Base-by-base conservation (phyloP, 2,113 vertebrate genomes). In the Polypterus bichir region DNA sequence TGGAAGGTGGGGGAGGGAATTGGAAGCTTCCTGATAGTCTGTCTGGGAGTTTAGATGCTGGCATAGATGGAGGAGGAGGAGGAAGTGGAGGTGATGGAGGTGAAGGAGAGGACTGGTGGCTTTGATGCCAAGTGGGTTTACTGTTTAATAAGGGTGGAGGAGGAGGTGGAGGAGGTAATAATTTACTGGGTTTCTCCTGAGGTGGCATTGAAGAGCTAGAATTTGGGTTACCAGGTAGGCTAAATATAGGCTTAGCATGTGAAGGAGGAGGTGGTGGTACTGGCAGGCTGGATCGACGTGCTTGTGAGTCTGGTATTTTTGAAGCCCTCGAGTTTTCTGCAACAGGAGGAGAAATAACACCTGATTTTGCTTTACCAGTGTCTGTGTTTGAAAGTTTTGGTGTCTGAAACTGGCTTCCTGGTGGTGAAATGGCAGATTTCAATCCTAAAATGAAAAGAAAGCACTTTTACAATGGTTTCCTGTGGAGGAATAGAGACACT, bases 41-140 rank as follows among this genome's bases (percentile, higher is more conserved):
- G 49, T 86, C 77, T 0, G 86, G 73, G 48, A 78, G 56, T 9
- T 71, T 70, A 3, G 73, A 76, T 1, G 79, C 73, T 1, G 77
- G 72, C 0, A 74, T 44, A 3, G 76, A 73, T n/a, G 79, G 71
- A 5, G 71, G 75, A 47, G 82, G 80, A 7, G 81, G 75, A 0
- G 85, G 81, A 1, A 82, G 81, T 0, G 81, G 84, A 0, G 81
- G 70, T 4, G 83, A 79, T 0, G 80, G 76, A 1, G 68, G 63
- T 0, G 74, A 59, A 61, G 74, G 63, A 3, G 75, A 66, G 7
- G 69, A 61, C 47, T 73, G 74, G 54, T 84, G 83, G n/a, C 82
- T 57, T 5, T 79, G 87, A 48, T 79, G 68, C 79, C 83, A 91
- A 6, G 70, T 69, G 6, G 80, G 80, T 64, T 82, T 91, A 69